phyloP scores from a whole-genome alignment of 2,888 invertebrate species.

The Entomobrya proxima region DNA sequence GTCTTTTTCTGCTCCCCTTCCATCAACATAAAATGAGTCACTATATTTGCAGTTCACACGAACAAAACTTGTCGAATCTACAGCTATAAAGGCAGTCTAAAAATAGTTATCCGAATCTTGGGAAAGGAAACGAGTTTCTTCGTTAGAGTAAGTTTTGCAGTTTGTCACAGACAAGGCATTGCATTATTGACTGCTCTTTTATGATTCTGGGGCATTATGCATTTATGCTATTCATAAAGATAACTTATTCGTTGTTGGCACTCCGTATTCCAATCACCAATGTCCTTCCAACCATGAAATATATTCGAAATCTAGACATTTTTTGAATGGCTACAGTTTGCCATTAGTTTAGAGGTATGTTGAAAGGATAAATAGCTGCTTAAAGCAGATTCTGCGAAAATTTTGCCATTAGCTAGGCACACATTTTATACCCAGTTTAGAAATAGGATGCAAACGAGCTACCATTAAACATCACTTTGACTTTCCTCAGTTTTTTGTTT shows the following conservation, averaged over 20 bases:
- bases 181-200: background rate
- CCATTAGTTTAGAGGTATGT: background rate
- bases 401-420: too few relatives aligned
- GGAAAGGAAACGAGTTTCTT: background rate
- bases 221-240: background rate
- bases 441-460: background rate
- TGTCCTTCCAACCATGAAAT: conserved; percentile 13
- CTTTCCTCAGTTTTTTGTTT: background rate
- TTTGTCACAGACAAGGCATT: background rate
- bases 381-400: background rate
- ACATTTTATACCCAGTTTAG: background rate
- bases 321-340: background rate
- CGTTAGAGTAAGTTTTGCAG: background rate
- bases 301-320: background rate
- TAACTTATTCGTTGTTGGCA: background rate
- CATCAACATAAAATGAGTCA: background rate
- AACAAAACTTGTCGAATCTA: background rate
- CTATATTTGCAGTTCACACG: background rate
- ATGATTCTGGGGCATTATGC: background rate
- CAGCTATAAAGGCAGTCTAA: background rate
- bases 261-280: background rate
- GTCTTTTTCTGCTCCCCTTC: background rate
- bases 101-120: background rate
- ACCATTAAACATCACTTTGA: background rate
- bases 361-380: background rate